Percentiles rank a stretch among this genome's conserved stretches.
These are phyloP conservation scores for Eutolmus rufibarbis DNA, from an alignment of 2,888 invertebrate species.

Conservation along the genomic window DNA sequence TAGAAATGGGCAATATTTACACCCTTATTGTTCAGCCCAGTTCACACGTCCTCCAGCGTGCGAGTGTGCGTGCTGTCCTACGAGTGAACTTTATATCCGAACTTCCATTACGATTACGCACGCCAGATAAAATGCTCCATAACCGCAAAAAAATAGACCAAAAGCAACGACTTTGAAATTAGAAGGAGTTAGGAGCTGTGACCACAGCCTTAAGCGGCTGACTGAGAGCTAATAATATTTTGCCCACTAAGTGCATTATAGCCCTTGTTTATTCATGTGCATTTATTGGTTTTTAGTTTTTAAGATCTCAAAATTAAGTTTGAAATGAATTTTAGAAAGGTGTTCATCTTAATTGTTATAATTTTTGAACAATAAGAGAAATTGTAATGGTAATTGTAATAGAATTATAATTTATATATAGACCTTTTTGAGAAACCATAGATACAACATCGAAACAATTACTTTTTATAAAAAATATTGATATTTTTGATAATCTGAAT, in stretches of 20 bases:
- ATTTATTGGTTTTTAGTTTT: too few species aligned
- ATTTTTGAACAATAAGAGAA: too few species aligned
- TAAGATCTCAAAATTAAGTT: too few species aligned
- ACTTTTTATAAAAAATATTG: too few species aligned
- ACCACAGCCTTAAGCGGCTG: background rate
- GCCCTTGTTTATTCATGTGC: background rate
- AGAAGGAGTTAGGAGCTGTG: constrained; percentile 5
- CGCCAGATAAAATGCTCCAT: background rate
- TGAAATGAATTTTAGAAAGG: too few species aligned
- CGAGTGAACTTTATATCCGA: background rate
- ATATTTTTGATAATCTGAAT: too few species aligned
- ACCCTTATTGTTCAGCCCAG: background rate
- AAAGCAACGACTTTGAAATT: constrained; percentile 4
- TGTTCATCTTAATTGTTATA: too few species aligned
- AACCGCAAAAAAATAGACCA: background rate
- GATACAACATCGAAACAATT: too few species aligned
- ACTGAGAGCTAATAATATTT: background rate
- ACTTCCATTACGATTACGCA: background rate
- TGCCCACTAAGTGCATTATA: background rate
- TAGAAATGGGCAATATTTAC: constrained; percentile 13
- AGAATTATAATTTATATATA: too few species aligned
- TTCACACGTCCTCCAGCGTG: background rate
- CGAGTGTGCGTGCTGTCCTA: background rate
- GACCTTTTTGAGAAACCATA: too few species aligned
- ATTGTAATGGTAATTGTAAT: too few species aligned